These are phyloP conservation scores for Sialis fuliginosa DNA, from an alignment of 2,888 invertebrate genomes.

Conservation along the genomic window DNA sequence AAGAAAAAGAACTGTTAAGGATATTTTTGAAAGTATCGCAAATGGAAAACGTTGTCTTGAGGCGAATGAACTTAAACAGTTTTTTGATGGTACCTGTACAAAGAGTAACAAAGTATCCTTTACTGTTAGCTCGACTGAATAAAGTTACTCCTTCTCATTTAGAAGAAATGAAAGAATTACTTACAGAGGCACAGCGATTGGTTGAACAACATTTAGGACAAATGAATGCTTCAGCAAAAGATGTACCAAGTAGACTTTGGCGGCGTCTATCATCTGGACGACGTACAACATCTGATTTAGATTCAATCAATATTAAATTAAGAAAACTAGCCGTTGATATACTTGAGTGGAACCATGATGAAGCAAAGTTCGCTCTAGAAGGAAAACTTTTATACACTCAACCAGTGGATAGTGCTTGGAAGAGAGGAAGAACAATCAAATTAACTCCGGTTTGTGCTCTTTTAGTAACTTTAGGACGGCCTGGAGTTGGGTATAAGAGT, in stretches of 20 bases:
- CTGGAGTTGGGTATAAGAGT: slow-evolving; percentile 3
- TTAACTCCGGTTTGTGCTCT: slow-evolving; percentile 76
- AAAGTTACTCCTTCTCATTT: slow-evolving; percentile 79
- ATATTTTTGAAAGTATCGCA: slow-evolving; percentile 92
- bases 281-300: slow-evolving; percentile 63
- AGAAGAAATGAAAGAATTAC: slow-evolving; percentile 62
- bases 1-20: slow-evolving; percentile 82
- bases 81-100: slow-evolving; percentile 97
- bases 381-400: slow-evolving; percentile 76
- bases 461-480: slow-evolving; percentile 43
- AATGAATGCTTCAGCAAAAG: slow-evolving; percentile 86
- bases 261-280: slow-evolving; percentile 54
- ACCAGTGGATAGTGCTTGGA: slow-evolving; percentile 82
- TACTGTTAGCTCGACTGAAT: slow-evolving; percentile 73
- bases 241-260: slow-evolving; percentile 82
- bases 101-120: slow-evolving; percentile 90
- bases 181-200: slow-evolving; percentile 77
- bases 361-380: slow-evolving; percentile 79
- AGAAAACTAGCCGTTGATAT: slow-evolving; percentile 88
- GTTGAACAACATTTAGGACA: slow-evolving; percentile 86
- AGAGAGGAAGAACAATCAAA: slow-evolving; percentile 75
- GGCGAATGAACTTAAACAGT: slow-evolving; percentile 93
- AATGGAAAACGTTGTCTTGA: slow-evolving; percentile 84
- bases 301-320: slow-evolving; percentile 76
- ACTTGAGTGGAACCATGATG: slow-evolving; percentile 87